Conservation (phyloP, 1,140 invertebrate genomes). For the Samia ricini region DNA sequence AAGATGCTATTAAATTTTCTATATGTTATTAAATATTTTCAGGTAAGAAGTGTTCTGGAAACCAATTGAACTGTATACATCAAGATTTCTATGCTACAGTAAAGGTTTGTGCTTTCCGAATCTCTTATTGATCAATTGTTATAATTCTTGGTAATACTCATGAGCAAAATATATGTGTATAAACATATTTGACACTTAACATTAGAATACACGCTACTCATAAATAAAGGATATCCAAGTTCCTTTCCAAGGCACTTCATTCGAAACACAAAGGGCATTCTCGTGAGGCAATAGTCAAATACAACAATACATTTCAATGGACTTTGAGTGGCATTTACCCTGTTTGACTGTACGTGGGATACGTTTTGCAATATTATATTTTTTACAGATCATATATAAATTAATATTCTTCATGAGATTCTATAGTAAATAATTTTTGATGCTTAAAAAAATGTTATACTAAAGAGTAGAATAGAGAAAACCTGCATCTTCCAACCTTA, state of each 20-base stretch:
- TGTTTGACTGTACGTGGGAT: background rate
- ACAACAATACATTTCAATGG: background rate
- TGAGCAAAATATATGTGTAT: too few species aligned
- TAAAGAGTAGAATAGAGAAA: too few species aligned
- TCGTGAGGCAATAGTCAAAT: background rate
- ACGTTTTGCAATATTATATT: too few species aligned
- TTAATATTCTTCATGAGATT: too few species aligned
- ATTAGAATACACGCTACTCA: too few species aligned
- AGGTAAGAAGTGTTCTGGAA: background rate
- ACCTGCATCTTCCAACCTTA: too few species aligned
- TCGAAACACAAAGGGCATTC: background rate
- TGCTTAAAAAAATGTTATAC: too few species aligned
- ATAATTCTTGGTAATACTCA: too few species aligned
- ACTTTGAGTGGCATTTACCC: background rate
- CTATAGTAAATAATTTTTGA: too few species aligned
- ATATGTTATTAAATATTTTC: background rate
- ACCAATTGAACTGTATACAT: background rate
- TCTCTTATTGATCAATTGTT: too few species aligned
- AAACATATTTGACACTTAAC: too few species aligned
- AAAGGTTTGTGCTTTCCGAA: background rate
- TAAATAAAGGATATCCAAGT: background rate
- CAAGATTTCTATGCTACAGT: background rate
- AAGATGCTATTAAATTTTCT: background rate
- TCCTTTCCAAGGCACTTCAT: background rate
- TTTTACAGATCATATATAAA: too few species aligned